Conservation (phyloP, 1,140 invertebrate genomes). For the Dreissena polymorpha region DNA sequence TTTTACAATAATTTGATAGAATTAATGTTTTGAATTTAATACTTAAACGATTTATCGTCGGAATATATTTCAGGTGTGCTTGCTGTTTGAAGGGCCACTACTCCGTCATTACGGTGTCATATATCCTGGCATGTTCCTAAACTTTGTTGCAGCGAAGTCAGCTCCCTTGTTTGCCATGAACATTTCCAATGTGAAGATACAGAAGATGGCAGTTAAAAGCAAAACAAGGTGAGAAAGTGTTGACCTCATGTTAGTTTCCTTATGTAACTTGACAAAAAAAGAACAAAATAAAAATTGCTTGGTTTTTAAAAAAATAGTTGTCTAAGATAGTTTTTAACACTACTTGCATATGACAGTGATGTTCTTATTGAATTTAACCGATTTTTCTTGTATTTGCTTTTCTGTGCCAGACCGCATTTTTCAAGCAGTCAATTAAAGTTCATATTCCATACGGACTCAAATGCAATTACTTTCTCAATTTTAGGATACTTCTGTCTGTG, state of each 20-base stretch:
- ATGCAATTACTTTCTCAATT: background rate
- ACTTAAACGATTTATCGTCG: background rate
- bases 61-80: conserved; percentile 20
- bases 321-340: background rate
- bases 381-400: conserved; percentile 1
- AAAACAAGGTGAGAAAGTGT: conserved; percentile 26
- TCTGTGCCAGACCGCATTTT: background rate
- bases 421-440: background rate
- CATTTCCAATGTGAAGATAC: conserved; percentile 26
- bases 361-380: background rate
- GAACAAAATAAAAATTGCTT: background rate
- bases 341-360: background rate
- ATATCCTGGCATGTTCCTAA: background rate
- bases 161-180: background rate
- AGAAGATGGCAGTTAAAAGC: conserved; percentile 20
- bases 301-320: background rate
- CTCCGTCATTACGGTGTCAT: conserved; percentile 10
- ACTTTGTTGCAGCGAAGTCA: background rate
- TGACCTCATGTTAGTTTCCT: background rate
- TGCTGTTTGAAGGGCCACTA: conserved; percentile 10
- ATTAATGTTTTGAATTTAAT: background rate
- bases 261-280: no score
- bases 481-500: background rate
- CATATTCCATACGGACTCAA: no score
- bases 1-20: background rate